Evolutionary conservation across 2,888 invertebrate genomes (phyloP), one percentile per base, ranked within the genome.

Genomic region (Arctia plantaginis): DNA sequence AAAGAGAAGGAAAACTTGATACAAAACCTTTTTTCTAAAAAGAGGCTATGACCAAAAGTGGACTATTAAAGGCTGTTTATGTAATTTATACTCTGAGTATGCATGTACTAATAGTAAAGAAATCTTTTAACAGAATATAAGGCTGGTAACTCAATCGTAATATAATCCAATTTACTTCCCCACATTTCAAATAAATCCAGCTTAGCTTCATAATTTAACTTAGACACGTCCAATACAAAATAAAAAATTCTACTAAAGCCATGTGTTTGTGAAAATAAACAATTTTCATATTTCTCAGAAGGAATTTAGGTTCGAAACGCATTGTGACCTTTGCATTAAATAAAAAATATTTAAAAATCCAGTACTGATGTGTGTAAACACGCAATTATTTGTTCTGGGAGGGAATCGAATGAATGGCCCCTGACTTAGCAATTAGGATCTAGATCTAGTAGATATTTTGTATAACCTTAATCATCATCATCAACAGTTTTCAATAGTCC

Each of bases 231-330:
- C 74, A 73, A 77, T 77, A 70, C 72, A 67, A 59, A 71, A 71
- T 69, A 73, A 73, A 69, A 51, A 65, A 55, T 71, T 69, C 13
- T 41, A 41, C 27, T 67, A 27, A 71, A 77, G 74, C 74, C 69
- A 41, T 71, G 73, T 66, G 69, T 72, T 75, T 76, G 69, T 75
- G 55, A 47, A 72, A 75, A 77, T 78, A 74, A 79, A 77, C 70
- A 77, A 82, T 85, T 78, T 77, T 70, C 82, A 77, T 83, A 77
- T 80, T 85, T 81, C 74, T 76, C 69, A 76, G 69, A 73, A 76
- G 72, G 72, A 69, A 72, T 79, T 78, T 79, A 77, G 71, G 69
- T 15, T 39, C 3, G 23, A n/a, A n/a, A 55, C 35, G 55, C n/a
- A 69, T 51, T 33, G 68, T 55, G 33, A 44, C 20, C 30, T 3